Evolutionary conservation across 2,113 vertebrate genomes (phyloP).

Genomic region (Meleagris gallopavo): DNA sequence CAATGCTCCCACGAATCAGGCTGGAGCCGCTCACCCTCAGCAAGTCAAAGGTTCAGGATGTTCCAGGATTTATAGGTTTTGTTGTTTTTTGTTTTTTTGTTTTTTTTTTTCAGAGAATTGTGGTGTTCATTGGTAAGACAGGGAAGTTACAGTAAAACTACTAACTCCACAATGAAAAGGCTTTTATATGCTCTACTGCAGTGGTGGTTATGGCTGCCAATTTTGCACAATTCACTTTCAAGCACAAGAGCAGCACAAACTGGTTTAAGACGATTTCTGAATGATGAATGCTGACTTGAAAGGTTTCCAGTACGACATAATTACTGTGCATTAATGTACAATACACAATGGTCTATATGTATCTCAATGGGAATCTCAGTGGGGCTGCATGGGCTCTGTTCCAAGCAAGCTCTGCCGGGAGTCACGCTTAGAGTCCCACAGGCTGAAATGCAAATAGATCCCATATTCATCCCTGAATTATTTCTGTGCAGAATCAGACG

Average conservation of each 20-base stretch:
- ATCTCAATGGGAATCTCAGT: conserved; percentile 63
- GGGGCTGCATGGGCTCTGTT: background rate
- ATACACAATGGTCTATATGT: conserved; percentile 58
- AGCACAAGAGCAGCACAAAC: conserved; percentile 44
- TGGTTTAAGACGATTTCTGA: conserved; percentile 63
- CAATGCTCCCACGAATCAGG: background rate
- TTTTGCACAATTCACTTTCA: conserved; percentile 49
- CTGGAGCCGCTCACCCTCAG: background rate
- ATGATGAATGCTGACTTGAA: conserved; percentile 68
- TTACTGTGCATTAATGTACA: conserved; percentile 59
- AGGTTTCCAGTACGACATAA: conserved; percentile 60
- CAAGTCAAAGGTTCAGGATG: conserved; percentile 34
- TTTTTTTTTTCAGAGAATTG: conserved; percentile 56
- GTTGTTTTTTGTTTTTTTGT: too few species aligned
- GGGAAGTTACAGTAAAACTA: conserved; percentile 50
- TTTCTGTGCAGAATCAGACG: conserved; percentile 20
- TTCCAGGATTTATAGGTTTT: conserved; percentile 48
- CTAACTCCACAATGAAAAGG: conserved; percentile 55
- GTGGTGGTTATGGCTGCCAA: conserved; percentile 47
- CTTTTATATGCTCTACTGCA: conserved; percentile 55
- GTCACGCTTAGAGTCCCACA: background rate
- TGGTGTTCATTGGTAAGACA: conserved; percentile 45
- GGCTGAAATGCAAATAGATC: conserved; percentile 49
- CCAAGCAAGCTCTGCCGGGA: conserved; percentile 4
- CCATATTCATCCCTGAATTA: conserved; percentile 40